These are phyloP conservation scores for Lepus oiostolus DNA, from an alignment of 2,797 vertebrate genomes.

Conservation along the genomic window DNA sequence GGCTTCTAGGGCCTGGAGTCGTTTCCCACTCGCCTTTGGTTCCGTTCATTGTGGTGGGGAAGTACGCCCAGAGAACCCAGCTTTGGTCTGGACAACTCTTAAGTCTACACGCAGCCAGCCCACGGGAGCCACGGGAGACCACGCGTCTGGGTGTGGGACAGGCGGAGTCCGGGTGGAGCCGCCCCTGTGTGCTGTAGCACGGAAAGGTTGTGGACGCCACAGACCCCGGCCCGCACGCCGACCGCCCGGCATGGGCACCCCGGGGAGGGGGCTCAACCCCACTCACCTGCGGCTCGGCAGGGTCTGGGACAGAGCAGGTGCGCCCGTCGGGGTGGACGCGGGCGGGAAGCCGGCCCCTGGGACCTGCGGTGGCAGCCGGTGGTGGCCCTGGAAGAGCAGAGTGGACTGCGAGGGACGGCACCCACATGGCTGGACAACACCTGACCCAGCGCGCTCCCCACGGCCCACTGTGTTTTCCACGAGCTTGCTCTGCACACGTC, in stretches of 20 bases:
- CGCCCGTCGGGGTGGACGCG: neutral
- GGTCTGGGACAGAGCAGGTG: neutral
- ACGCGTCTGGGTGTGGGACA: too few relatives aligned
- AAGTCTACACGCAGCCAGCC: neutral
- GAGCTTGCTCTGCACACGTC: too few relatives aligned
- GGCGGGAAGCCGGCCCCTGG: constrained; percentile 30
- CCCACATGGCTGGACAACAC: too few relatives aligned
- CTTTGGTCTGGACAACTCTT: neutral
- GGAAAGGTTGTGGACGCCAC: too few relatives aligned
- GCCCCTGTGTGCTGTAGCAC: too few relatives aligned
- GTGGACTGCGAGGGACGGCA: neutral
- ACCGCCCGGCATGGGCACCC: too few relatives aligned
- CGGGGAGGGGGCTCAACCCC: too few relatives aligned
- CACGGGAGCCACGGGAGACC: neutral
- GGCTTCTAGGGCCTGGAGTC: neutral
- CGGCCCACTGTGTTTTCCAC: too few relatives aligned
- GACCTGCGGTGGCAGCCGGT: neutral
- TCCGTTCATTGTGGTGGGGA: neutral
- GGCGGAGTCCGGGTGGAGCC: too few relatives aligned
- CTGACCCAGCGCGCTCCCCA: too few relatives aligned
- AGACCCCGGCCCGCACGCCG: too few relatives aligned
- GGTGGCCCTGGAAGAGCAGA: constrained; percentile 41
- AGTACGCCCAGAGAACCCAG: neutral
- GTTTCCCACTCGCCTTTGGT: neutral
- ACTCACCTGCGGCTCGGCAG: constrained; percentile 79